phyloP scores from a whole-genome alignment of 1,140 invertebrate species.

The Gonatopus flavifemur region DNA sequence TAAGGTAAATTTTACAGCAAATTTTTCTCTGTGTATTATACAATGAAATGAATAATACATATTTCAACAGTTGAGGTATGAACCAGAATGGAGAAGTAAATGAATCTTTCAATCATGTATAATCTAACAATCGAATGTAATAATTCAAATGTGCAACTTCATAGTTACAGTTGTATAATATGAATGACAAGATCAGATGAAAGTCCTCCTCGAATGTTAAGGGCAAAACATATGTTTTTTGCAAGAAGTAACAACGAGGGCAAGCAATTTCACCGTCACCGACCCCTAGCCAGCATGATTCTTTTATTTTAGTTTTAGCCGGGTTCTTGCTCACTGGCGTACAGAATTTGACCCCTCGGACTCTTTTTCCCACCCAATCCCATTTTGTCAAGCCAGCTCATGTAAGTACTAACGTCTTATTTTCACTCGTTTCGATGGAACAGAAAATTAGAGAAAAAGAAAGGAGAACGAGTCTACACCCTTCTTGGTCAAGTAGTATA shows the following conservation, averaged over 20 bases:
- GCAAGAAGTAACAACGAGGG: slow-evolving; percentile 7
- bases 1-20: no score
- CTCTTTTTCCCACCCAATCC: slow-evolving; percentile 12
- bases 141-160: no score
- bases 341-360: slow-evolving; percentile 32
- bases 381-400: no score
- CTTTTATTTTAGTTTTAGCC: slow-evolving; percentile 53
- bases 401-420: slow-evolving; percentile 14
- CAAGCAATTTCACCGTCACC: slow-evolving; percentile 25
- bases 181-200: no score
- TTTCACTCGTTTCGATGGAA: slow-evolving; percentile 21
- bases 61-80: no score
- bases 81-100: no score
- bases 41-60: no score
- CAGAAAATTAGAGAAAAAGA: slow-evolving; percentile 12
- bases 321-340: slow-evolving; percentile 36
- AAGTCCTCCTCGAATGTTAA: no score
- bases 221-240: slow-evolving; percentile 27
- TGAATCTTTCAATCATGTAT: no score
- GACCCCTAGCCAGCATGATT: slow-evolving; percentile 54
- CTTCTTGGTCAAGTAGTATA: slow-evolving; percentile 5
- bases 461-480: slow-evolving; percentile 7
- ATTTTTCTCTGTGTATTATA: no score
- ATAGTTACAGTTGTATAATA: no score
- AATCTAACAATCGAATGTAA: no score